A percentile compares a stretch with the other conserved stretches of the same genome.
Evolutionary conservation across 1,140 invertebrate species (phyloP).

Genomic region (Drosophila bocki): DNA sequence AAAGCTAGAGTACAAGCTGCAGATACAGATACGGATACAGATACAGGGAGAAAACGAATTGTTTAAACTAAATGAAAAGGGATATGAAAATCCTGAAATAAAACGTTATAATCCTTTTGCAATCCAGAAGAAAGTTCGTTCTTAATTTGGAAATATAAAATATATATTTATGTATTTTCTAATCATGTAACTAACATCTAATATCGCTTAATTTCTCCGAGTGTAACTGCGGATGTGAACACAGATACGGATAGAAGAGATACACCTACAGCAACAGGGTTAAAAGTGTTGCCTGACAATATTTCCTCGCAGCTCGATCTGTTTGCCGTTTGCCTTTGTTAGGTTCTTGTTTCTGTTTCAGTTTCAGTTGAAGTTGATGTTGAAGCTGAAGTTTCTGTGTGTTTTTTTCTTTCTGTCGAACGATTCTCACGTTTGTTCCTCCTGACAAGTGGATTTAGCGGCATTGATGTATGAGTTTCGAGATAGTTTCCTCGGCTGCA

Average conservation of each 20-base stretch:
- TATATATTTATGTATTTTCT: not conserved
- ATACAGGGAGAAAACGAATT: not conserved
- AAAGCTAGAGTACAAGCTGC: conserved; percentile 45
- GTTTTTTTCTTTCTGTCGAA: conserved; percentile 28
- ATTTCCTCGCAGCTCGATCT: conserved; percentile 71
- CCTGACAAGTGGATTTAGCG: conserved; percentile 82
- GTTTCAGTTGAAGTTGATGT: conserved; percentile 27
- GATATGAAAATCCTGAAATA: not conserved
- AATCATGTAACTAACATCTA: not conserved
- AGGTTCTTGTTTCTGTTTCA: conserved; percentile 50
- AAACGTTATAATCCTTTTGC: not conserved
- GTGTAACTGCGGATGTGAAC: not conserved
- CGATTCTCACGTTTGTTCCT: conserved; percentile 80
- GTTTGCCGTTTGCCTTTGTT: conserved; percentile 62
- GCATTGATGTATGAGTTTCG: conserved; percentile 80
- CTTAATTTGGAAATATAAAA: not conserved
- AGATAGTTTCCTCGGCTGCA: conserved; percentile 74
- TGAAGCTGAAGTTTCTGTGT: conserved; percentile 18
- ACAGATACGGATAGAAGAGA: conserved; percentile 9
- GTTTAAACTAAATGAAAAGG: no score
- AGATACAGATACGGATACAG: conserved; percentile 26
- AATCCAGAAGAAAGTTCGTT: not conserved
- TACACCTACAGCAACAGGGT: conserved; percentile 42
- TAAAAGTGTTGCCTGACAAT: conserved; percentile 79
- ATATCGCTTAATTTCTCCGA: not conserved